Conservation (phyloP, 2,888 invertebrate species). For the Hybos culiciformis region DNA sequence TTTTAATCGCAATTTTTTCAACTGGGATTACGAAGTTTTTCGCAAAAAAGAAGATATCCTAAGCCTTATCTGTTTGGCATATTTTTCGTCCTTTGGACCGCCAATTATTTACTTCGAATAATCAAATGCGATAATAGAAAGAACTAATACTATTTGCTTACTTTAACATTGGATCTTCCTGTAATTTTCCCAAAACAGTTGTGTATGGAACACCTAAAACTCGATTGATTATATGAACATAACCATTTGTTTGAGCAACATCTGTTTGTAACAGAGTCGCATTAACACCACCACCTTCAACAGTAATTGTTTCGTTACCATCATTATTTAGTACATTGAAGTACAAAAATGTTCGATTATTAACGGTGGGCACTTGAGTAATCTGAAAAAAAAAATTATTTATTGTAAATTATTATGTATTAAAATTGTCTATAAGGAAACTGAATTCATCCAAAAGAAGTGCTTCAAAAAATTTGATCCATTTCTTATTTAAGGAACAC, state of each 20-base stretch:
- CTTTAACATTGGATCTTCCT: conserved; percentile 78
- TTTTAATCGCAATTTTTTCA: too few species aligned
- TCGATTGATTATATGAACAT: conserved; percentile 83
- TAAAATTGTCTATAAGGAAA: background rate
- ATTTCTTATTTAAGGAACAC: too few species aligned
- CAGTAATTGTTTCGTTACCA: conserved; percentile 57
- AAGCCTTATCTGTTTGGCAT: too few species aligned
- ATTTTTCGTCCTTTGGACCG: background rate
- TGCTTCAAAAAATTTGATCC: too few species aligned
- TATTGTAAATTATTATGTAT: background rate
- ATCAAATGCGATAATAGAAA: background rate
- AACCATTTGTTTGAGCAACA: conserved; percentile 85
- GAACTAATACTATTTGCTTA: conserved; percentile 36
- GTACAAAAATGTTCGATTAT: conserved; percentile 62
- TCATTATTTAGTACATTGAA: conserved; percentile 62
- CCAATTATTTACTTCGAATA: background rate
- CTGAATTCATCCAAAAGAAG: background rate
- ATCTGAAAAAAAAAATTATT: conserved; percentile 34
- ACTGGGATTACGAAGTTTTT: too few species aligned
- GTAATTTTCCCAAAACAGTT: conserved; percentile 69
- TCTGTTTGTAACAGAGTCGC: conserved; percentile 78
- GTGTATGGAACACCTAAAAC: conserved; percentile 82
- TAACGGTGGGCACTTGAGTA: conserved; percentile 63
- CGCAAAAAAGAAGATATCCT: too few species aligned
- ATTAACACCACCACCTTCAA: conserved; percentile 86